Evolutionary conservation across 2,888 invertebrate genomes (phyloP), one percentile per base, ranked within the genome.

Genomic region (Sussaba pulchella): DNA sequence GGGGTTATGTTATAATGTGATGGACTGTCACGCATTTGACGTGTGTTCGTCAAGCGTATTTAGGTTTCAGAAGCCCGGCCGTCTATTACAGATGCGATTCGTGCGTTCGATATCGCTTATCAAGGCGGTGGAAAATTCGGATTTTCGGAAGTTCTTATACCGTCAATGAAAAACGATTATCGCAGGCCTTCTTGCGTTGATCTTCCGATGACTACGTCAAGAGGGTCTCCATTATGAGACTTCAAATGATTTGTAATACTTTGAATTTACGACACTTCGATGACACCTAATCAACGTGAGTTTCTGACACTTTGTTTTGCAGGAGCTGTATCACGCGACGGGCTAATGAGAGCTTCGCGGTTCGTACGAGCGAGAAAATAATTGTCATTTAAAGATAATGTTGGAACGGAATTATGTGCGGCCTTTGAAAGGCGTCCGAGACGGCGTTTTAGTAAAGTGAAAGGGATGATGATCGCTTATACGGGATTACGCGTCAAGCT

Each of bases 381-480:
- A 21, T 14, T 54, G 54, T 31, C 0, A 24, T 31, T 54, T 14
- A 31, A 54, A 14, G 54, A 31, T n/a, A 31, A 26, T 54, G 2
- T 10, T 14, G 21, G 14, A n/a, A 1, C 31, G 31, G 43, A 76
- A 63, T 61, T 43, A 67, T 78, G 63, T 39, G 41, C 45, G 21
- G 39, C 36, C 26, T 39, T 47, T 24, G 21, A 47, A 45, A 70
- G 59, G 39, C 17, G 59, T 70, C 64, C 47, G 17, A 43, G 41
- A 26, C n/a, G 24, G 17, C 59, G 50, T 66, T 36, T 36, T 61
- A 75, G 19, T 21, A 43, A 52, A 57, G 50, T 36, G 24, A 31
- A 74, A 75, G 59, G 43, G 36, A 66, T 52, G 66, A 75, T 66
- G 66, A 79, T 71, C 74, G 70, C 66, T 70, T 79, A 73, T 78